Conservation (phyloP, 2,113 vertebrate species). For the Rhinopomastus cyanomelas region DNA sequence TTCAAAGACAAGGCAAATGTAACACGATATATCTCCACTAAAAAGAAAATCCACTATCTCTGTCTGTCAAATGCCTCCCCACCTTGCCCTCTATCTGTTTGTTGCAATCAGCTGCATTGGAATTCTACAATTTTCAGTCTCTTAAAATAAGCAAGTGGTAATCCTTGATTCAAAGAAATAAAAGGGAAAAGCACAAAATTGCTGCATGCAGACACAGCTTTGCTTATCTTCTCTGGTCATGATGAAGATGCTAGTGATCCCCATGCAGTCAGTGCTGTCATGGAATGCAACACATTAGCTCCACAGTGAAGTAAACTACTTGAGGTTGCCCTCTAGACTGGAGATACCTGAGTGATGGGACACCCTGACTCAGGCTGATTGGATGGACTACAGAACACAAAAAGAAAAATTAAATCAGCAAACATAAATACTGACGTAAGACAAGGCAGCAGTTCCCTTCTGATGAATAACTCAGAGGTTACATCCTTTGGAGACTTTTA, state of each 20-base stretch:
- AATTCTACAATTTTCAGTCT: not conserved
- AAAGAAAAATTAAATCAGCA: not conserved
- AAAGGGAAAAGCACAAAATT: not conserved
- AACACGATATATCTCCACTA: not conserved
- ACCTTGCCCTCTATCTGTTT: not conserved
- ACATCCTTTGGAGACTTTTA: not conserved
- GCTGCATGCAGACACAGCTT: not conserved
- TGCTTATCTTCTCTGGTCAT: not conserved
- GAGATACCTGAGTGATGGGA: not conserved
- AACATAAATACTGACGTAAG: not conserved
- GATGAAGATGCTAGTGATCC: not conserved
- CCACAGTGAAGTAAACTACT: not conserved
- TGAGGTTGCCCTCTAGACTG: not conserved
- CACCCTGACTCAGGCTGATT: not conserved
- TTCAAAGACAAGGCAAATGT: constrained; percentile 14
- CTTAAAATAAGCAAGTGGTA: not conserved
- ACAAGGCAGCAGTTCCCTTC: not conserved
- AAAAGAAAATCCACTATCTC: not conserved
- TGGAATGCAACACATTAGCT: not conserved
- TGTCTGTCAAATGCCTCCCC: not conserved
- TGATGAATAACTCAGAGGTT: not conserved
- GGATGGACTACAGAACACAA: not conserved
- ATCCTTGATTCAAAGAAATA: not conserved
- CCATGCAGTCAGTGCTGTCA: not conserved
- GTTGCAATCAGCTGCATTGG: not conserved